Conservation (phyloP, 2,797 vertebrate species). For the Ispidina lecontei region DNA sequence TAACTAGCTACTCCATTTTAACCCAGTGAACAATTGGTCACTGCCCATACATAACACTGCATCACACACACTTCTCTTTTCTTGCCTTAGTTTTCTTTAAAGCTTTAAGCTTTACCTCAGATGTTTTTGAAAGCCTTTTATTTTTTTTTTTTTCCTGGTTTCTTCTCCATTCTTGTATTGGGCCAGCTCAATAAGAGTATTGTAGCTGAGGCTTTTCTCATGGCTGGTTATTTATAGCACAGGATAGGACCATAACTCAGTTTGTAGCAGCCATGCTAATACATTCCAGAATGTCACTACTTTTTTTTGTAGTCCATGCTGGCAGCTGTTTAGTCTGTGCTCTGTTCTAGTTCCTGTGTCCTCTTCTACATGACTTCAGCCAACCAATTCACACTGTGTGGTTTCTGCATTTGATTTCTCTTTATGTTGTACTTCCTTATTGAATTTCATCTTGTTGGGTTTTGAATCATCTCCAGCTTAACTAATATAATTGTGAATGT, state of each 20-base stretch:
- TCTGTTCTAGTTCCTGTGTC: background rate
- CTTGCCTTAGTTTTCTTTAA: background rate
- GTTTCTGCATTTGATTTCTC: background rate
- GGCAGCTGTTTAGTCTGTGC: background rate
- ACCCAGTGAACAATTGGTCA: background rate
- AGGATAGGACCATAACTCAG: background rate
- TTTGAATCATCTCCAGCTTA: background rate
- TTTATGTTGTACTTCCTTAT: background rate
- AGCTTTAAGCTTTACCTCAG: background rate
- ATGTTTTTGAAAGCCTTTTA: background rate
- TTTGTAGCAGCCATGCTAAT: background rate
- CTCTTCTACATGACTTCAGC: background rate
- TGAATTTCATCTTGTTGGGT: background rate
- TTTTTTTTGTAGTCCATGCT: background rate
- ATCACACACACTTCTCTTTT: background rate
- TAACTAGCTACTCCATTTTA: background rate
- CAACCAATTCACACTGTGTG: background rate
- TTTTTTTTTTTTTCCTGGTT: fast-evolving
- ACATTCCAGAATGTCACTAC: background rate
- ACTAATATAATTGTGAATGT: background rate
- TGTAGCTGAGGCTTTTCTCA: background rate
- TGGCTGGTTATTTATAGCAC: background rate
- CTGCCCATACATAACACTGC: background rate
- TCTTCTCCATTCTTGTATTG: background rate
- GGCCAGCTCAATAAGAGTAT: background rate